Conservation (phyloP, 2,113 vertebrate species). For the Oncorhynchus gorbuscha region DNA sequence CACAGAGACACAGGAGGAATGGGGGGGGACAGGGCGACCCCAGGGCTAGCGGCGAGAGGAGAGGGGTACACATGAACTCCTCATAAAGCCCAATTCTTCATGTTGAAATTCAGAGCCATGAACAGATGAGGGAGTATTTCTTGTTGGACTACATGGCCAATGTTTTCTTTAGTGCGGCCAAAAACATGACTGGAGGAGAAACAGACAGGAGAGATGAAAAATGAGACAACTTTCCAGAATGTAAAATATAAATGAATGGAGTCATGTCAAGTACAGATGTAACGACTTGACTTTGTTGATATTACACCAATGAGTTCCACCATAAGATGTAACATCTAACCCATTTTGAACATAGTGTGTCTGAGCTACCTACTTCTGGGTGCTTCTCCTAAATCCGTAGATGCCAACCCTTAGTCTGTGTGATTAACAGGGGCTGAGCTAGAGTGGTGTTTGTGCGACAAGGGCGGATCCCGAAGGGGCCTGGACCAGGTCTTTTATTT, state of each 20-base stretch:
- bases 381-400: too few relatives aligned
- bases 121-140: constrained; percentile 80
- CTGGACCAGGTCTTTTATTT: too few relatives aligned
- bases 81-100: constrained; percentile 67
- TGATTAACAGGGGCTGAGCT: too few relatives aligned
- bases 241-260: constrained; percentile 8
- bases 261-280: constrained; percentile 5
- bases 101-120: constrained; percentile 73
- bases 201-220: constrained; percentile 37
- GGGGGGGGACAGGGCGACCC: constrained; percentile 22
- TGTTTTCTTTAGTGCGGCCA: constrained; percentile 70
- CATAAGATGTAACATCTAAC: too few relatives aligned
- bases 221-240: constrained; percentile 17
- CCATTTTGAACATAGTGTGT: too few relatives aligned
- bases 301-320: too few relatives aligned
- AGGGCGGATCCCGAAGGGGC: too few relatives aligned
- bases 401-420: too few relatives aligned
- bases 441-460: too few relatives aligned
- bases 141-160: constrained; percentile 61
- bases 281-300: constrained; percentile 7
- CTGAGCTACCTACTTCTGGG: too few relatives aligned
- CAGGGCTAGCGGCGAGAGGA: constrained; percentile 40
- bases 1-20: constrained; percentile 48
- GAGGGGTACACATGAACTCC: constrained; percentile 58
- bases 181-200: constrained; percentile 58